Evolutionary conservation across 64 coral and sea anemone species (phyloP).

Genomic region (Actinia tenebrosa): DNA sequence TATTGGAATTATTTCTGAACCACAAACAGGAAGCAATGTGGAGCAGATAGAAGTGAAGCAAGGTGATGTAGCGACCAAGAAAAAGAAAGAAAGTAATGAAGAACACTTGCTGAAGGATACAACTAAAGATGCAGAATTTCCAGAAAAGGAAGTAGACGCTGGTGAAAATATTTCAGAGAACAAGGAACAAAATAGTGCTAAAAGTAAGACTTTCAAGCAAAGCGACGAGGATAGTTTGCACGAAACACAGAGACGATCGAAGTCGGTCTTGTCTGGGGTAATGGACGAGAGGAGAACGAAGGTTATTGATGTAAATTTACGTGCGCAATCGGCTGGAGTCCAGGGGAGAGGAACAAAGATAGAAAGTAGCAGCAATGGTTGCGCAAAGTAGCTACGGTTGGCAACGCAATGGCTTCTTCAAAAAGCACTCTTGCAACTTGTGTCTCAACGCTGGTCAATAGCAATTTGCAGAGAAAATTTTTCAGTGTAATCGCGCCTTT

Average conservation of each 20-base stretch:
- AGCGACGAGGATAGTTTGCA: neutral
- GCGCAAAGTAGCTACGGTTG: too few species aligned
- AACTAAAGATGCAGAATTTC: neutral
- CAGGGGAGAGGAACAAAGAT: neutral
- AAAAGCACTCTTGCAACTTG: too few species aligned
- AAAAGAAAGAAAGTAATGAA: neutral
- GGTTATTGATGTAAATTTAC: neutral
- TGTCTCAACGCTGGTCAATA: too few species aligned
- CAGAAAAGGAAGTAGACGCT: neutral
- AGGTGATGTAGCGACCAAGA: neutral
- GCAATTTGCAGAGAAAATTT: too few species aligned
- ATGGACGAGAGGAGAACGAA: neutral
- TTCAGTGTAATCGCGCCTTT: too few species aligned
- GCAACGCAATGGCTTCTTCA: too few species aligned
- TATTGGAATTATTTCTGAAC: neutral
- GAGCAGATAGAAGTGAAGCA: neutral
- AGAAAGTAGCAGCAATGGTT: neutral
- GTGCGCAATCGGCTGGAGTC: slow-evolving; percentile 1
- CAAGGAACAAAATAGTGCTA: neutral
- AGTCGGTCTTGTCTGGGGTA: neutral
- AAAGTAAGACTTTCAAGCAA: neutral
- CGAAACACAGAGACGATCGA: neutral
- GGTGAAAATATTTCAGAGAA: neutral
- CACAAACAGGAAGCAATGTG: neutral
- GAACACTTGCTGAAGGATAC: too few species aligned